phyloP scores from a whole-genome alignment of 2,797 vertebrate genomes.

The Gymnothorax javanicus region DNA sequence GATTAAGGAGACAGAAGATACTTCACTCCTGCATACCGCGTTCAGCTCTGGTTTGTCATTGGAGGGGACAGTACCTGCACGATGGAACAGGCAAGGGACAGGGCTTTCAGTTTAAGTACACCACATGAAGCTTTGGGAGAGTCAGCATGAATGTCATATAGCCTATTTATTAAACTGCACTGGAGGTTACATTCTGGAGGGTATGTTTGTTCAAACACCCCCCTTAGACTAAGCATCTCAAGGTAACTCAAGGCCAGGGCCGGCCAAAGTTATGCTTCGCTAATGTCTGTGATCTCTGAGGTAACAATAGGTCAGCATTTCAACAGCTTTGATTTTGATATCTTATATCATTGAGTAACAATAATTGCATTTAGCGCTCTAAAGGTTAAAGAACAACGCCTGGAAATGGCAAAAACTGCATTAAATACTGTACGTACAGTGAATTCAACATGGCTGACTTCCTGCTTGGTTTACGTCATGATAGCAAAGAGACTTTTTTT shows the following conservation, averaged over 20 bases:
- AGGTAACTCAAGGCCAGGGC: neutral
- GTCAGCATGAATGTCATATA: neutral
- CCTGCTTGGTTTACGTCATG: no score
- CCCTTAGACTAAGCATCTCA: neutral
- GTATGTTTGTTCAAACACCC: neutral
- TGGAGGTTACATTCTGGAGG: neutral
- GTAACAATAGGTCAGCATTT: neutral
- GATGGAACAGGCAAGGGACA: constrained; percentile 62
- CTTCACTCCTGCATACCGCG: constrained; percentile 90
- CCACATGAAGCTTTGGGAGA: neutral
- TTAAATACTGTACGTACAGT: no score
- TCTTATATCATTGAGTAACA: no score
- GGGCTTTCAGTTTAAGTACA: neutral
- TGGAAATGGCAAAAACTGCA: no score
- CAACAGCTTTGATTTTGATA: no score
- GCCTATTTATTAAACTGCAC: constrained; percentile 4
- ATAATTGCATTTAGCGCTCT: no score
- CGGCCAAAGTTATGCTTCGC: neutral
- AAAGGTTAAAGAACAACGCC: no score
- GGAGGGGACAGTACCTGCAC: constrained; percentile 73
- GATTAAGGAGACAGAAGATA: constrained; percentile 92
- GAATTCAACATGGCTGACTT: no score
- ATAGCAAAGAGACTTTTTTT: no score
- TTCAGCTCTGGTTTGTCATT: constrained; percentile 85
- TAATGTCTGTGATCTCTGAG: neutral